Evolutionary conservation across 2,888 invertebrate species (phyloP), one percentile per base, ranked within the genome.

Genomic region (Polydrusus pterygomalis): DNA sequence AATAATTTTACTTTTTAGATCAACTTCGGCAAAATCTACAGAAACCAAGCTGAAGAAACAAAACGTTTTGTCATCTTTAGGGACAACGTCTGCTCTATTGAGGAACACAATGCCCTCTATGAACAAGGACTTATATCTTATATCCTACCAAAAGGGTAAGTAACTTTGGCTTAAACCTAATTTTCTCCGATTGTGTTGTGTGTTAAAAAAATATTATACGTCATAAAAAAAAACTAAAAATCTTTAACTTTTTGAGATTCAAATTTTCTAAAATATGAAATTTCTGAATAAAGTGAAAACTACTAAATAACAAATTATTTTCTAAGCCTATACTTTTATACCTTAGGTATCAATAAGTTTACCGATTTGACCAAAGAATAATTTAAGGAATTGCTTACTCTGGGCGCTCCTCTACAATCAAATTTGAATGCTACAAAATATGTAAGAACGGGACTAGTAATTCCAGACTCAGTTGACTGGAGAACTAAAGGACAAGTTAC

Each of bases 401-500:
- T 70, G 17, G 67, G 51, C 60, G 60, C 15, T 17, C 25, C 7
- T 6, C 18, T 11, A 6, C 51, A 17, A 51, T 51, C 65, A 13
- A 9, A 15, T 18, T 38, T 65, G 3, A 56, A 75, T 25, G 20
- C 47, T 11, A 51, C 51, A 2, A 38, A 25, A 13, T 64, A 70
- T 18, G 40, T 43, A 6, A 65, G 20, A 47, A 75, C 34, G 5
- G 75, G 54, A 51, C 60, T 70, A 17, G 68, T 54, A 40, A 65
- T 77, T 13, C 78, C 81, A 18, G 78, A 60, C 17, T 51, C 63
- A 13, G 47, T 82, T 58, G 82, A 82, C 56, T 83, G 83, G 83
- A 81, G 80, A 38, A 64, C 70, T 13, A 49, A 77, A 15, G 80
- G 81, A 30, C 80, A 79, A 15, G 81, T 83, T 13, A 81, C 80